Percentiles rank a stretch among this genome's conserved stretches.
Conservation (phyloP, 2,113 vertebrate genomes). For the Lampris incognitus region DNA sequence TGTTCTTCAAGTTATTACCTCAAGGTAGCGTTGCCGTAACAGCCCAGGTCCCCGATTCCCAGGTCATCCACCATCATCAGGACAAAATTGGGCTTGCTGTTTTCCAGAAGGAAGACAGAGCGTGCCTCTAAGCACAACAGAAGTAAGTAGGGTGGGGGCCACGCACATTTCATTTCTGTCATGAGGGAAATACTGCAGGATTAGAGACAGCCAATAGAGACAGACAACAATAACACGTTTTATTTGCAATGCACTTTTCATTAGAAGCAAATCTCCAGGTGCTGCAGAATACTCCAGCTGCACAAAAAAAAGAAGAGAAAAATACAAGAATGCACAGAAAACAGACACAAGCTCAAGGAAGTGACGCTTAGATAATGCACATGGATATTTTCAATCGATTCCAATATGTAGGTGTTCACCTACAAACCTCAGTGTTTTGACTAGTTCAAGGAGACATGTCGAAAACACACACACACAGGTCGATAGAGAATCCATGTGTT, state of each 20-base stretch:
- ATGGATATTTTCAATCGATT: no score
- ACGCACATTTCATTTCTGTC: constrained; percentile 74
- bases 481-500: no score
- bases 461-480: no score
- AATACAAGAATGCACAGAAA: no score
- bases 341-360: no score
- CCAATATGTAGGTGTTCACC: no score
- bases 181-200: constrained; percentile 5
- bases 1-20: constrained; percentile 75
- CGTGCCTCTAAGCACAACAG: constrained; percentile 33
- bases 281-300: no score
- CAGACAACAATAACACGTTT: not conserved
- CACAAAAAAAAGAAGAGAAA: no score
- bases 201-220: not conserved
- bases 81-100: constrained; percentile 82
- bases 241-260: not conserved
- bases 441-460: no score
- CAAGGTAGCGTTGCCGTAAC: constrained; percentile 90
- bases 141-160: constrained; percentile 38
- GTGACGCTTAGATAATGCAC: no score
- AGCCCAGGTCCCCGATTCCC: constrained; percentile 91
- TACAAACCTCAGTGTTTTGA: no score
- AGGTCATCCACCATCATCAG: constrained; percentile 92
- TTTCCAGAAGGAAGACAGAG: constrained; percentile 18
- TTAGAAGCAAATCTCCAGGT: no score